These are phyloP conservation scores for Cynaeus angustus DNA, from an alignment of 2,888 invertebrate genomes.

Conservation along the genomic window DNA sequence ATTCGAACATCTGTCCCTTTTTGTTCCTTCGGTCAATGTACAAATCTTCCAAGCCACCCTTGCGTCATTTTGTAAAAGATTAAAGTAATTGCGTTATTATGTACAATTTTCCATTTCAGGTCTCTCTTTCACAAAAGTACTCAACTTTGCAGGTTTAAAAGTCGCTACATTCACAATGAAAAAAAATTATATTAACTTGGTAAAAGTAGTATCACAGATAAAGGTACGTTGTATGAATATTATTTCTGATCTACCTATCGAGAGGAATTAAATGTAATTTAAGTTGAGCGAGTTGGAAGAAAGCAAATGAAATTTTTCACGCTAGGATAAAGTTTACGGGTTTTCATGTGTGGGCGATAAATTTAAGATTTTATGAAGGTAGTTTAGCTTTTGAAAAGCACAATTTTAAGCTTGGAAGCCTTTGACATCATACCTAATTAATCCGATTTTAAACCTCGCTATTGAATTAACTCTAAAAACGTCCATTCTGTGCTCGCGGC, in stretches of 20 bases:
- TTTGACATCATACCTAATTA: no score
- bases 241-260: not conserved
- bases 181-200: not conserved
- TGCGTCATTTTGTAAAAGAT: slow-evolving; percentile 24
- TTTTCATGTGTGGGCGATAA: slow-evolving; percentile 8
- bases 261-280: no score
- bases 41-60: slow-evolving; percentile 3
- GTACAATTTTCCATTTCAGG: slow-evolving; percentile 13
- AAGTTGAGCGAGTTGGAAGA: not conserved
- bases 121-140: not conserved
- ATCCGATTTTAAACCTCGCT: no score
- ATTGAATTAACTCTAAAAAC: no score
- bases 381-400: not conserved
- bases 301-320: slow-evolving; percentile 16
- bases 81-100: slow-evolving; percentile 38
- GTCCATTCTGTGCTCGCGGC: no score
- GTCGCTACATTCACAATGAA: not conserved
- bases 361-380: slow-evolving; percentile 9
- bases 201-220: not conserved
- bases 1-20: slow-evolving; percentile 14
- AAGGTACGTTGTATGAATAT: no score
- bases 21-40: slow-evolving; percentile 12
- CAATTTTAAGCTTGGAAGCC: not conserved
- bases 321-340: not conserved
- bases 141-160: not conserved